Percentiles rank a stretch among this genome's conserved stretches.
phyloP scores from a whole-genome alignment of 1,140 invertebrate genomes.

The Eueides isabella region DNA sequence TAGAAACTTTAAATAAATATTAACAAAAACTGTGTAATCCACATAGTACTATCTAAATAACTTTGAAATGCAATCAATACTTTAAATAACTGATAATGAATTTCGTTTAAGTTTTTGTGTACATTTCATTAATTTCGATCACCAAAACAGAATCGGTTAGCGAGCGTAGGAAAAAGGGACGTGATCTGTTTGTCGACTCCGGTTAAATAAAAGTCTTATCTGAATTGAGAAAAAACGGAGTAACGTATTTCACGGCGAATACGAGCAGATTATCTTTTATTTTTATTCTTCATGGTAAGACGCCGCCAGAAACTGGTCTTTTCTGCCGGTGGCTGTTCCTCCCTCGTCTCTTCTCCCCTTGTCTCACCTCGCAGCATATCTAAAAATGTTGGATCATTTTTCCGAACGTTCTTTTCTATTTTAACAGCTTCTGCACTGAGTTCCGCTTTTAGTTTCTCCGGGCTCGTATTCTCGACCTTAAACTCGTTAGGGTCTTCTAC shows the following conservation, averaged over 20 bases:
- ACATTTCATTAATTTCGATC: background rate
- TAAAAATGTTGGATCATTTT: slow-evolving; percentile 86
- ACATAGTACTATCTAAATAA: background rate
- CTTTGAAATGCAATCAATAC: background rate
- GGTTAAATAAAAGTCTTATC: background rate
- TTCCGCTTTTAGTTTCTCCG: slow-evolving; percentile 86
- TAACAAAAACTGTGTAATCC: background rate
- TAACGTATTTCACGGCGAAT: slow-evolving; percentile 41
- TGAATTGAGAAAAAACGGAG: slow-evolving; percentile 38
- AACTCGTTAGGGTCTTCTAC: slow-evolving; percentile 89
- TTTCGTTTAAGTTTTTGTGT: background rate
- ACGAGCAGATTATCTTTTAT: slow-evolving; percentile 84
- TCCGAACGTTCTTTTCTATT: slow-evolving; percentile 85
- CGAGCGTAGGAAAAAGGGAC: background rate
- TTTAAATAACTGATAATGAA: background rate
- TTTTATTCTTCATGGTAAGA: slow-evolving; percentile 87
- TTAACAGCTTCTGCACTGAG: slow-evolving; percentile 86
- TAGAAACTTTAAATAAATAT: slow-evolving; percentile 3
- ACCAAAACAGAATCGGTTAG: slow-evolving; percentile 1
- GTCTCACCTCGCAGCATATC: slow-evolving; percentile 86
- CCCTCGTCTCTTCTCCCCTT: slow-evolving; percentile 76
- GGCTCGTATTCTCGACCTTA: slow-evolving; percentile 85
- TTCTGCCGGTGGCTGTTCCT: slow-evolving; percentile 84
- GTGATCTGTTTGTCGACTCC: background rate
- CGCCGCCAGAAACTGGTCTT: slow-evolving; percentile 88